Percentiles rank a stretch among this genome's conserved stretches.
These are phyloP conservation scores for Discoglossus pictus DNA, from an alignment of 2,797 vertebrate genomes.

Conservation along the genomic window DNA sequence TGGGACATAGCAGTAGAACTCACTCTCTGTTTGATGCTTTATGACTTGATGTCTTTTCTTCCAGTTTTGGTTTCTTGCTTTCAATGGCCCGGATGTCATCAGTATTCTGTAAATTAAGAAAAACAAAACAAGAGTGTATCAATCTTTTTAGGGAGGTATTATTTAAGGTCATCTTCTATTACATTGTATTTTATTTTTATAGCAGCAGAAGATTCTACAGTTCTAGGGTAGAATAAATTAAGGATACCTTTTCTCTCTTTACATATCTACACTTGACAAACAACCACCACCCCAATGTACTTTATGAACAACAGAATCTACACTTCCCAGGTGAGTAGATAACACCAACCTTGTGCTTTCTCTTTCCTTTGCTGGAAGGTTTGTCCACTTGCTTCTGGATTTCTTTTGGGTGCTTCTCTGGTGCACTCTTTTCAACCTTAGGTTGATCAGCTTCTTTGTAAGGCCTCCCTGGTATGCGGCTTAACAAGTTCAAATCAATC, in stretches of 20 bases:
- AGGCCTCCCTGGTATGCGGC: conserved; percentile 88
- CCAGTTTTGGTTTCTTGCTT: conserved; percentile 88
- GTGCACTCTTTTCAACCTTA: conserved; percentile 82
- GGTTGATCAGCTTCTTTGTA: conserved; percentile 85
- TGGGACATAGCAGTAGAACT: no score
- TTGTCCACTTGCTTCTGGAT: conserved; percentile 88
- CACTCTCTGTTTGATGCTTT: conserved; percentile 91
- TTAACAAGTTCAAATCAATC: conserved; percentile 93
- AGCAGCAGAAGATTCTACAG: no score
- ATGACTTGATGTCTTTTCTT: conserved; percentile 87
- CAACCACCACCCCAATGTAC: no score
- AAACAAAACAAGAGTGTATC: no score
- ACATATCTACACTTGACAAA: no score
- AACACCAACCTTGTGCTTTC: conserved; percentile 89
- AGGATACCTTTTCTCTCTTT: no score
- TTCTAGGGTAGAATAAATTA: no score
- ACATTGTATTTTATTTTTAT: no score
- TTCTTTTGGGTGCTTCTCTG: conserved; percentile 83
- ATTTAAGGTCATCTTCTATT: no score
- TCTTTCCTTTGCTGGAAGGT: conserved; percentile 85
- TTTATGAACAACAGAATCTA: no score
- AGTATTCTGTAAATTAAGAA: conserved; percentile 77
- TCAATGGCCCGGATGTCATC: conserved; percentile 86
- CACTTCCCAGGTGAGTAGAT: no score
- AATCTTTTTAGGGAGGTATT: no score